Evolutionary conservation across 2,888 invertebrate species (phyloP).

Genomic region (Mesochorus sp.): DNA sequence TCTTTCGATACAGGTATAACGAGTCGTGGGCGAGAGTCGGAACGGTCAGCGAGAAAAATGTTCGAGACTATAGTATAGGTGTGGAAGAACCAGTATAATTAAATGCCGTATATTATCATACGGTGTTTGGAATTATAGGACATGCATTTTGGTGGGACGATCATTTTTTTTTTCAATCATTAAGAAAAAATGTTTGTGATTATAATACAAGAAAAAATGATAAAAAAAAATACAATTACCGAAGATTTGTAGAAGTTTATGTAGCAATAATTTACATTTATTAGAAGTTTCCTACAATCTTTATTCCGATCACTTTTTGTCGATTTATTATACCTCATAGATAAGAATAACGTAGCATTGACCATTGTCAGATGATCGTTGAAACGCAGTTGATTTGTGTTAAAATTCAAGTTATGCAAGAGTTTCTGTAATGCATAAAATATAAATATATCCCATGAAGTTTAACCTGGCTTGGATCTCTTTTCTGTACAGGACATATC

Average conservation of each 20-base stretch:
- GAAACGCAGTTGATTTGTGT: background rate
- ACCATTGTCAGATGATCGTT: background rate
- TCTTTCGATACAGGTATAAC: constrained; percentile 14
- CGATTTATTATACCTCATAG: background rate
- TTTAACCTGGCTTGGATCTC: constrained; percentile 4
- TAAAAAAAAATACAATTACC: background rate
- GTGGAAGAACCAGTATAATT: constrained; percentile 45
- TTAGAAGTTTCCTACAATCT: background rate
- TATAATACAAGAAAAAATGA: background rate
- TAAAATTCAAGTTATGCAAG: background rate
- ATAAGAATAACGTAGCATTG: background rate
- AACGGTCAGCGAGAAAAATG: constrained; percentile 3
- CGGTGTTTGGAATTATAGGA: background rate
- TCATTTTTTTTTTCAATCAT: background rate
- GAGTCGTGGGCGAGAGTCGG: constrained; percentile 7
- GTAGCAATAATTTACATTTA: too few relatives aligned
- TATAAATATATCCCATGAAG: background rate
- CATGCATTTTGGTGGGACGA: background rate
- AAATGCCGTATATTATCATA: constrained; percentile 38
- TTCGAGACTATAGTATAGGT: constrained; percentile 3
- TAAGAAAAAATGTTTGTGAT: too few relatives aligned
- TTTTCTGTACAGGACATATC: background rate
- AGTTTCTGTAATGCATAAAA: background rate
- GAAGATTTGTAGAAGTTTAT: too few relatives aligned
- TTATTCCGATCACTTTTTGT: background rate